Conservation (phyloP, 2,888 invertebrate species). For the Lasius fuliginosus region DNA sequence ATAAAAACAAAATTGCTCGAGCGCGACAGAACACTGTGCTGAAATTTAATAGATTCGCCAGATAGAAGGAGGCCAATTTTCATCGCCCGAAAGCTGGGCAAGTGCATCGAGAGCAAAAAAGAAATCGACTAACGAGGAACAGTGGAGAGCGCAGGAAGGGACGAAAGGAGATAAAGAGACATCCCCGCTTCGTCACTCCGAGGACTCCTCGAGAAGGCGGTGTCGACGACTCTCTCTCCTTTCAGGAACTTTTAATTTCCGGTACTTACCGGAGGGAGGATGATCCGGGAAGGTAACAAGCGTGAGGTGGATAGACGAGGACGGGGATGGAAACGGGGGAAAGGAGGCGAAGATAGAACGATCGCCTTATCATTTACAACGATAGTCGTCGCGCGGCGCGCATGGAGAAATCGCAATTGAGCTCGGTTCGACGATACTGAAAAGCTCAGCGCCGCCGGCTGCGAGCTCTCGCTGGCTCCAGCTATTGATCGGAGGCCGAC, state of each 20-base stretch:
- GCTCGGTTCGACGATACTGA: conserved; percentile 78
- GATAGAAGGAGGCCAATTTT: conserved; percentile 20
- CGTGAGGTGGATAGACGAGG: conserved; percentile 21
- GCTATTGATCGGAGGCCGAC: conserved; percentile 86
- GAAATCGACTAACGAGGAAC: not conserved
- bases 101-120: conserved; percentile 8
- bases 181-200: not conserved
- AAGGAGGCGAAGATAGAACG: conserved; percentile 1
- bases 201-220: conserved; percentile 21
- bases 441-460: conserved; percentile 80
- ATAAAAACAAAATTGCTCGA: not conserved
- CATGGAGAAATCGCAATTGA: conserved; percentile 70
- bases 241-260: conserved; percentile 63
- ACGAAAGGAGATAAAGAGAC: not conserved
- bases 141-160: not conserved
- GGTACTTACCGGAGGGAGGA: conserved; percentile 41
- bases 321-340: not conserved
- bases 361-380: conserved; percentile 49
- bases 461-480: conserved; percentile 82
- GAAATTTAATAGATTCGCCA: conserved; percentile 41
- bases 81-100: not conserved
- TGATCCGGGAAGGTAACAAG: conserved; percentile 22
- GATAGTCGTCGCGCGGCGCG: conserved; percentile 43
- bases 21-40: not conserved
- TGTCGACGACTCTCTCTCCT: conserved; percentile 48